Conservation (phyloP, 1,140 invertebrate species). For the Drosophila truncata region DNA sequence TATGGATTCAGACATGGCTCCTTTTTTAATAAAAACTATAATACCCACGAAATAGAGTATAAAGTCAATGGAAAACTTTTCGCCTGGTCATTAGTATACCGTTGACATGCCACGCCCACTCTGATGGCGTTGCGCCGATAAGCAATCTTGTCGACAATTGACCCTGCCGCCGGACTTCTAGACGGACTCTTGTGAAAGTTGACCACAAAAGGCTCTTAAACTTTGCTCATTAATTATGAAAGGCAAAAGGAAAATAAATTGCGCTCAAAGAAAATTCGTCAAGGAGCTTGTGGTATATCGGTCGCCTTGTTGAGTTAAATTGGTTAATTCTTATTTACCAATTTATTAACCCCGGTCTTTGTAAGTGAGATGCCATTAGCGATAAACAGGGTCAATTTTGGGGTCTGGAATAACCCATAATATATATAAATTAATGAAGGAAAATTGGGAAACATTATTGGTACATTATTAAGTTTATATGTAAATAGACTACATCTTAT, state of each 20-base stretch:
- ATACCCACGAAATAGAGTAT: slow-evolving; percentile 6
- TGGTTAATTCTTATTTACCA: slow-evolving; percentile 70
- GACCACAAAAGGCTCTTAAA: slow-evolving; percentile 66
- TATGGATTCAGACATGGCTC: too few species aligned
- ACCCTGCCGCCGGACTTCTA: slow-evolving; percentile 12
- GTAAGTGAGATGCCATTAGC: slow-evolving; percentile 60
- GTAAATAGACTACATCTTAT: background rate
- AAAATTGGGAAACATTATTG: background rate
- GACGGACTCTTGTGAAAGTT: slow-evolving; percentile 45
- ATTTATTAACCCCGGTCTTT: slow-evolving; percentile 56
- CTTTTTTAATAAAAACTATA: background rate
- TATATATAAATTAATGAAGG: background rate
- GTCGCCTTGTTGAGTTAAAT: slow-evolving; percentile 40
- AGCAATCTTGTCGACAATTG: slow-evolving; percentile 61
- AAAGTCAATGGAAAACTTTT: slow-evolving; percentile 18
- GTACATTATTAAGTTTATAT: background rate
- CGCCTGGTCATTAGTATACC: slow-evolving; percentile 52
- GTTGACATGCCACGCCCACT: slow-evolving; percentile 62
- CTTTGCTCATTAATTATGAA: slow-evolving; percentile 76
- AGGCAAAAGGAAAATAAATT: slow-evolving; percentile 42
- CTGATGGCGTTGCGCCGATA: slow-evolving; percentile 63
- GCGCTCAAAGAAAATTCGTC: slow-evolving; percentile 53
- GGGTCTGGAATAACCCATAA: background rate
- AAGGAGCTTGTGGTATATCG: slow-evolving; percentile 29
- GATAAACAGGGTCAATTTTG: slow-evolving; percentile 48